Evolutionary conservation across 1,140 invertebrate species (phyloP).

Genomic region (Nephila pilipes): DNA sequence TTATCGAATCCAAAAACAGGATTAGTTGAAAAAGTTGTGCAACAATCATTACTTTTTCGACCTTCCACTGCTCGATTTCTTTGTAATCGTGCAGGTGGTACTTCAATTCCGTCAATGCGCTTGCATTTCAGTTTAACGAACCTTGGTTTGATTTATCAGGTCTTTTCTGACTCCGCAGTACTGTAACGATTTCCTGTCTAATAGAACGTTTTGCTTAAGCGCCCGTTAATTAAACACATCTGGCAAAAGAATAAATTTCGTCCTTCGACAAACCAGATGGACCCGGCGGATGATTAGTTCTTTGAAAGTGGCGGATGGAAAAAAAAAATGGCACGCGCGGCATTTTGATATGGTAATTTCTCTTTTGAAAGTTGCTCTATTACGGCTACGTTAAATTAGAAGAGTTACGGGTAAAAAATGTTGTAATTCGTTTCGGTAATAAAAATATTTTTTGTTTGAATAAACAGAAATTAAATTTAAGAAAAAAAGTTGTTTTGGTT

Average conservation of each 20-base stretch:
- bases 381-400: too few species aligned
- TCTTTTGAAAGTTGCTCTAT: not conserved
- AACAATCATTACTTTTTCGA: too few species aligned
- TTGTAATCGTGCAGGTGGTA: conserved; percentile 10
- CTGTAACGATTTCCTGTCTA: conserved; percentile 1
- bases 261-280: not conserved
- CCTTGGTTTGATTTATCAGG: not conserved
- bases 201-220: not conserved
- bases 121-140: conserved; percentile 10
- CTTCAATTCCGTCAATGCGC: not conserved
- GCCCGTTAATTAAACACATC: conserved; percentile 38
- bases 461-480: too few species aligned
- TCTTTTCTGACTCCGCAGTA: not conserved
- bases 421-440: too few species aligned
- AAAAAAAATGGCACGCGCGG: not conserved
- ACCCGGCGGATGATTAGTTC: not conserved
- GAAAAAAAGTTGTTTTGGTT: too few species aligned
- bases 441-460: too few species aligned
- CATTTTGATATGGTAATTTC: not conserved
- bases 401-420: too few species aligned
- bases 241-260: not conserved
- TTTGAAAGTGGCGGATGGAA: not conserved
- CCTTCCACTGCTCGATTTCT: not conserved
- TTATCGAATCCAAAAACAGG: too few species aligned
- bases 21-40: too few species aligned